These are phyloP conservation scores for Synanthedon formicaeformis DNA, from an alignment of 2,888 invertebrate genomes.

Conservation along the genomic window DNA sequence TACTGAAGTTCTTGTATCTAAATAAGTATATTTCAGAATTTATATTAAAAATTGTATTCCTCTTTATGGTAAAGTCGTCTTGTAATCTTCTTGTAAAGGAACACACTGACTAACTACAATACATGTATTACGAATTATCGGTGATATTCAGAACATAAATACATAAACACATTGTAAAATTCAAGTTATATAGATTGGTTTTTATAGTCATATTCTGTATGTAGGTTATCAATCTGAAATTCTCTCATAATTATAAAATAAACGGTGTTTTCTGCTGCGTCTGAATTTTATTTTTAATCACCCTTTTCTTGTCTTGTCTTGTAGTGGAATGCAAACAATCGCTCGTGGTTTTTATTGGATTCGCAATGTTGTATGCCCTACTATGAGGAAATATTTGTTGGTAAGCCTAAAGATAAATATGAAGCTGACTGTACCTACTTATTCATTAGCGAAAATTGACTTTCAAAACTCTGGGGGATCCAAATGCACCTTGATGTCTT, in stretches of 20 bases:
- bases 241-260: constrained; percentile 73
- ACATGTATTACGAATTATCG: constrained; percentile 41
- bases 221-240: constrained; percentile 72
- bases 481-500: too few relatives aligned
- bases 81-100: constrained; percentile 61
- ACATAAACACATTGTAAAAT: constrained; percentile 42
- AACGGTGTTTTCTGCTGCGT: constrained; percentile 73
- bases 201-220: constrained; percentile 68
- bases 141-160: constrained; percentile 39
- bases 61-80: constrained; percentile 46
- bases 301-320: too few relatives aligned
- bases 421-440: too few relatives aligned
- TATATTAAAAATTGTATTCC: constrained; percentile 52
- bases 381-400: too few relatives aligned
- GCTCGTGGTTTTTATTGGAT: too few relatives aligned
- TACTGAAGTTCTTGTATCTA: constrained; percentile 43
- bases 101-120: constrained; percentile 42
- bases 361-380: too few relatives aligned
- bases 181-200: constrained; percentile 63
- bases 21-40: constrained; percentile 47
- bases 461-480: too few relatives aligned
- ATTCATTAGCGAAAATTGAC: too few relatives aligned
- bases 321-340: too few relatives aligned
- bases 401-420: too few relatives aligned
- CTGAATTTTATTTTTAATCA: constrained; percentile 1